A percentile compares a stretch with the other conserved stretches of the same genome.
Evolutionary conservation across 2,113 vertebrate species (phyloP).

Genomic region (Laticauda colubrina): DNA sequence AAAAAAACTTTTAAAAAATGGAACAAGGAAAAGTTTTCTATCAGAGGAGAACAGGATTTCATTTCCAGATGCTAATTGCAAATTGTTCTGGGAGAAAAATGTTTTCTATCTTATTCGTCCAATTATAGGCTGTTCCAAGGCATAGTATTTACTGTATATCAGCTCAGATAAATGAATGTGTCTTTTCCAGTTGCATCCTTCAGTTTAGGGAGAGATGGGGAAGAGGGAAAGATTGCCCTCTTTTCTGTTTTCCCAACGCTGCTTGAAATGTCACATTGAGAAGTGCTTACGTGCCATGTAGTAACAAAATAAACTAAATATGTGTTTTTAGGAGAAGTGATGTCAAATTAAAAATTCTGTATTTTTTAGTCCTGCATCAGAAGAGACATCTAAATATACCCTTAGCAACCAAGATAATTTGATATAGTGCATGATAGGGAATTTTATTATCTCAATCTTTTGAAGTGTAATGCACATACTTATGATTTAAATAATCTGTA

Average conservation of each 20-base stretch:
- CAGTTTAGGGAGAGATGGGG: not conserved
- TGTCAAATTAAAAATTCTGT: not conserved
- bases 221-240: not conserved
- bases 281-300: not conserved
- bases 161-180: not conserved
- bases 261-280: not conserved
- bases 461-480: not conserved
- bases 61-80: not conserved
- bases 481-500: not conserved
- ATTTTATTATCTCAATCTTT: conserved; percentile 8
- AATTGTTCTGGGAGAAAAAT: not conserved
- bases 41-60: not conserved
- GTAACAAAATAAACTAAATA: not conserved
- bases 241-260: conserved; percentile 12
- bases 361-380: not conserved
- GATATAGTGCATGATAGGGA: not conserved
- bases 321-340: not conserved
- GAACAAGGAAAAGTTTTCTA: not conserved
- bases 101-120: no score
- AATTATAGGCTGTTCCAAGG: not conserved
- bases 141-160: not conserved
- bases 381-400: not conserved
- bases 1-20: not conserved
- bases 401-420: not conserved
- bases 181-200: not conserved